Evolutionary conservation across 2,888 invertebrate genomes (phyloP).

Genomic region (Hipparchia semele): DNA sequence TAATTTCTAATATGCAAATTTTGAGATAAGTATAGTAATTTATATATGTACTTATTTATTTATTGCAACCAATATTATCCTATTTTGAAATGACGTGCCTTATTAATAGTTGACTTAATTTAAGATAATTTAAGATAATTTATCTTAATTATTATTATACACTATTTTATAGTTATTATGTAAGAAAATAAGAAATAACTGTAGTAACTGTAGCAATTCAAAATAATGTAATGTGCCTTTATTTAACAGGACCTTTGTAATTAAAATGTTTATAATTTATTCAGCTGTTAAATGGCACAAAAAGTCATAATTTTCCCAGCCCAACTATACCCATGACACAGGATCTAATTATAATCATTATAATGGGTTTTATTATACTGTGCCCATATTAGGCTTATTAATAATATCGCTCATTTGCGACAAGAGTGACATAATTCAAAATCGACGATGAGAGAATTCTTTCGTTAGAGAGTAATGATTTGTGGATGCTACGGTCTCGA

Average conservation of each 20-base stretch:
- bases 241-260: background rate
- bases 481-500: too few species aligned
- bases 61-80: background rate
- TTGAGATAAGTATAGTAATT: too few species aligned
- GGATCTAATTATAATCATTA: too few species aligned
- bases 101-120: background rate
- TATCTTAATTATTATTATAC: background rate
- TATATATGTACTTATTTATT: background rate
- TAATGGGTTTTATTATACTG: too few species aligned
- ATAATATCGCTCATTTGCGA: too few species aligned
- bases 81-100: background rate
- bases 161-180: background rate
- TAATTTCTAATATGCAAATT: background rate
- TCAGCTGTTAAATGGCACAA: slow-evolving; percentile 4
- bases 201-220: background rate
- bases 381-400: too few species aligned
- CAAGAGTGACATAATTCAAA: too few species aligned
- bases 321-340: too few species aligned
- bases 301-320: background rate
- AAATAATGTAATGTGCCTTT: background rate
- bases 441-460: too few species aligned
- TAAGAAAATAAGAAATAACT: background rate
- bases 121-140: too few species aligned
- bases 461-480: too few species aligned
- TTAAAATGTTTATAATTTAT: background rate